Evolutionary conservation across 2,797 vertebrate genomes (phyloP), one percentile per base, ranked within the genome.

Genomic region (Sitta carolinensis): DNA sequence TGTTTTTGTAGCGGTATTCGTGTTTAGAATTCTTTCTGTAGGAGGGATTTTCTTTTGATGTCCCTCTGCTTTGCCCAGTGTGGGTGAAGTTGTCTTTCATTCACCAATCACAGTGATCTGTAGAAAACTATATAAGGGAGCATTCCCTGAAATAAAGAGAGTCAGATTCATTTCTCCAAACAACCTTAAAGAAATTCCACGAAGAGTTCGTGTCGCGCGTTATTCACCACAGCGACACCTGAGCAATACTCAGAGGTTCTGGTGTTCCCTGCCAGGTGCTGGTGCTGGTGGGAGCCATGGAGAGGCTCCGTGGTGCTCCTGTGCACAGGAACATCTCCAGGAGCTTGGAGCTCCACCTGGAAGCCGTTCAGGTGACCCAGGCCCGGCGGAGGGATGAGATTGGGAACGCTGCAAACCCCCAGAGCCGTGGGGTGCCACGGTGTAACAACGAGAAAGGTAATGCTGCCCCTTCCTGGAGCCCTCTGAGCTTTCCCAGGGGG

Each of bases 331-430:
- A 97, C 66, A 64, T 98, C 38, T 40, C 48, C 10, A 9, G 51
- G 7, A 17, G 85, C 2, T 40, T 98, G 73, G 85, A 95, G 14
- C 84, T 11, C 1, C 97, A 97, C 17, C 25, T 86, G 87, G 97
- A 97, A 70, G 94, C 96, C 66, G 89, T 98, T 22, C 87, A 22
- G 0, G 7, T 84, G 12, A 93, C 97, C 0, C 97, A 88, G 90
- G 96, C 96, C 0, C 94, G 94, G 13, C 94, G 97, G 30, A 90
- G 87, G 77, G 97, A 97, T 3, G 97, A 98, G 85, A 50, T 97
- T 7, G 25, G 84, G 13, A 96, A 96, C 5, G 92, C 96, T 64
- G 94, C 83, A 18, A 67, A 91, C 13, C 78, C 87, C 2, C 96
- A 93, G 82, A 89, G 94, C 2, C 96, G 62, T 1, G 80, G 97